Base-by-base conservation (phyloP, 1,140 invertebrate genomes). In the Cherax quadricarinatus region DNA sequence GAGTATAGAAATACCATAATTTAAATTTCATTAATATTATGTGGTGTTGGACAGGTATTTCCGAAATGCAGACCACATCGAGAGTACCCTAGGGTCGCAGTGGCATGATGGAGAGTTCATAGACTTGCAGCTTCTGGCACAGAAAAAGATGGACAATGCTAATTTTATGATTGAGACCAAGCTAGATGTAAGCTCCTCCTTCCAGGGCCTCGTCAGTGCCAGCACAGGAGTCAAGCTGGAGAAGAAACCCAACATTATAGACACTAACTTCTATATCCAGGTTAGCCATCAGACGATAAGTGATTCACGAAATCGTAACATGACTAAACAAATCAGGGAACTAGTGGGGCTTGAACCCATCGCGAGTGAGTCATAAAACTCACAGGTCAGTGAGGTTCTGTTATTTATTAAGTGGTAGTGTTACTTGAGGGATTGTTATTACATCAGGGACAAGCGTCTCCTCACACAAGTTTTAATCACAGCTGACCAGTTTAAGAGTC, bases 131-230 rank as follows among this genome's bases (percentile, higher is more conserved):
- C 48, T 94, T 6, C 83, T 92, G 18, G 94, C 91, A 0, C 86
- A 90, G 24, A 86, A 95, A 53, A 57, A 88, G 21, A 88, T 89
- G 53, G 89, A 94, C 53, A 78, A 60, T 41, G 93, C 87, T n/a
- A 85, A 82, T 53, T 93, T 94, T n/a, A 88, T 88, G 18, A 82
- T 94, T 5, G 93, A 94, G 57, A 94, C 93, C 21, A 93, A 94
- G 30, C 62, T 95, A 12, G 86, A 81, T 18, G 78, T 94, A 24
- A 94, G 91, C 41, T 94, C 94, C 12, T 93, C 94, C 16, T 95
- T 95, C 89, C 93, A 94, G 53, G 86, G 92, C 24, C 83, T 94
- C 6, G 73, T 82, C 49, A 94, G 89, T 75, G 91, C 94, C 53
- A 88, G 94, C 21, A 93, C 93, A 49, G 82, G 82, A 24, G 75